Base-by-base conservation (phyloP, 2,113 vertebrate genomes). In the Catharus fuscescens region DNA sequence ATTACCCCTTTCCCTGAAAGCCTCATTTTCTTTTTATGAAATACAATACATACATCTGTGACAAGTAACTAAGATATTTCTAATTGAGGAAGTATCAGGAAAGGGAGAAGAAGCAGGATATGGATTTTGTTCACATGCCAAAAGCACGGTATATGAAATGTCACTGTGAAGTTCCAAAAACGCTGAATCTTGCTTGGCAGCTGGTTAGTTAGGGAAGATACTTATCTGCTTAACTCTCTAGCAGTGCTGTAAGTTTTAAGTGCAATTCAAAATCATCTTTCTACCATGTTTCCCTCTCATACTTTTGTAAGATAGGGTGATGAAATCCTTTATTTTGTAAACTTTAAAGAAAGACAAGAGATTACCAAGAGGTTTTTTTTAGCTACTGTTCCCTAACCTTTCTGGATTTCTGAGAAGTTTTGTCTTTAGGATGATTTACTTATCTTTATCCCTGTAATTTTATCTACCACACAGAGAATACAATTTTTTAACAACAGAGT, bases 301-400 rank as follows among this genome's bases (percentile, higher is more conserved):
- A 0, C 5, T 91, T 66, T 86, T 74, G n/a, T 48, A 88, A 86
- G 64, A 38, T 0, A 0, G 5, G 5, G 8, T 0, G 0, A 59
- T 50, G 3, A 86, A 92, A 52, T 32, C 12, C 28, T 72, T 83
- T 69, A 15, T 76, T 88, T 61, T 90, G 57, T 80, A 44, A 78
- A 80, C 20, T 17, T 32, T 84, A 44, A 88, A 57, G 53, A 72
- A 57, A 82, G 28, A n/a, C 3, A 38, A 90, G 59, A 74, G 48
- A 82, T 64, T 80, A 82, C 32, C 12, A 59, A 48, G 31, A 60
- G 18, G 36, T 17, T 60, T 69, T 77, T 78, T 73, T 81, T 73
- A 56, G 14, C 36, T 77, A 10, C 47, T 40, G 19, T 65, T 36
- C 7, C 12, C 31, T 48, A 66, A 66, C 10, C 6, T 69, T 36